phyloP scores from a whole-genome alignment of 2,113 vertebrate genomes.

The Aegotheles bennettii region DNA sequence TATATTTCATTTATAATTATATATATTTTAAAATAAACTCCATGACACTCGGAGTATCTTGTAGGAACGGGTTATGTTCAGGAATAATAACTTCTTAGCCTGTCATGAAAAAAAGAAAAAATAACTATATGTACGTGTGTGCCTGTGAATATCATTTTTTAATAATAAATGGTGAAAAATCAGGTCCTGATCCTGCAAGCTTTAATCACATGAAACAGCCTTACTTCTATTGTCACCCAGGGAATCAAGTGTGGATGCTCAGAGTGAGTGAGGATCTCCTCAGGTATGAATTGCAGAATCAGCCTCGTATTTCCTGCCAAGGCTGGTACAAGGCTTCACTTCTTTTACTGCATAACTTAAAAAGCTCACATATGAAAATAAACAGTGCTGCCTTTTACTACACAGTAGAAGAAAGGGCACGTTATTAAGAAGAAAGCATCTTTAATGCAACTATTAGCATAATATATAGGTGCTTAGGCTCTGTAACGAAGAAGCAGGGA shows the following conservation, averaged over 20 bases:
- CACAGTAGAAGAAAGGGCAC: neutral
- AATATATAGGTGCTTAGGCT: neutral
- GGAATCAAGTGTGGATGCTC: neutral
- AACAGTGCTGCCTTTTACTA: neutral
- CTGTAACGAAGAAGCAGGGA: neutral
- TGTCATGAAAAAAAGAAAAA: neutral
- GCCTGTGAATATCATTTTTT: neutral
- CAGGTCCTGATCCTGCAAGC: neutral
- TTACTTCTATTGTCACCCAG: neutral
- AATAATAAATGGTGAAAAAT: neutral
- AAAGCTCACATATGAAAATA: neutral
- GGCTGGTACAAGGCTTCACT: neutral
- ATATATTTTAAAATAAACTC: neutral
- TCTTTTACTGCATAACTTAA: neutral
- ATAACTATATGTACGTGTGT: rapidly evolving
- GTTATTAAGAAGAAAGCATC: neutral
- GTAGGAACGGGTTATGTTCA: neutral
- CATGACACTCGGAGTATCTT: neutral
- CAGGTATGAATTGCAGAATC: neutral
- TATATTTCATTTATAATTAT: neutral
- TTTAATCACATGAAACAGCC: neutral
- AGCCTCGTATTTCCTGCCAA: neutral
- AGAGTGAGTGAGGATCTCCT: neutral
- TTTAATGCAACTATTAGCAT: neutral
- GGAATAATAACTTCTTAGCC: neutral